phyloP scores from a whole-genome alignment of 2,888 invertebrate species.

The Diarsia rubi region DNA sequence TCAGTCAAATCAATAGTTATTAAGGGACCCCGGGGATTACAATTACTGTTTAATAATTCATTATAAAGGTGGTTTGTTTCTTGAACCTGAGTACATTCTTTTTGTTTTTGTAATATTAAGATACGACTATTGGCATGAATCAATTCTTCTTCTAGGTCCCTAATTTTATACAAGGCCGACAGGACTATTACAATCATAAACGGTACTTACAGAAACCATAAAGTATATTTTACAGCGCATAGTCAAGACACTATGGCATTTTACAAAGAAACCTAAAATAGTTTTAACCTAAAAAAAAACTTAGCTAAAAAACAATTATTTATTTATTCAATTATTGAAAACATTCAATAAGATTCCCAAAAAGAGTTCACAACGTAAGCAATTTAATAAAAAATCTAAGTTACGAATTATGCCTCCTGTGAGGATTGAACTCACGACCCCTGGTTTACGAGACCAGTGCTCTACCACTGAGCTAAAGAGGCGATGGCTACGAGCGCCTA shows the following conservation, averaged over 20 bases:
- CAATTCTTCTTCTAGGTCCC: no score
- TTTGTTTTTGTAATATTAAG: no score
- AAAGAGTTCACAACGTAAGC: not conserved
- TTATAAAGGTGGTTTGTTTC: no score
- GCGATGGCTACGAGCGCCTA: not conserved
- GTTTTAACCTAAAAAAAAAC: not conserved
- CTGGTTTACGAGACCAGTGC: constrained; percentile 55
- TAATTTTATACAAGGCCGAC: no score
- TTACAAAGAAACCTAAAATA: not conserved
- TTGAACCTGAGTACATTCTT: no score
- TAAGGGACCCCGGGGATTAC: no score
- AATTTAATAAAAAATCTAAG: not conserved
- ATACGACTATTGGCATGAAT: no score
- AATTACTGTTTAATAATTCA: no score
- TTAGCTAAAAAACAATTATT: not conserved
- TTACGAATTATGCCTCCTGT: constrained; percentile 31
- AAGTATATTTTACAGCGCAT: not conserved
- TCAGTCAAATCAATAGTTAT: no score
- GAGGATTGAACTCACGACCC: constrained; percentile 81
- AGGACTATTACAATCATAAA: not conserved
- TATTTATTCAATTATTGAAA: not conserved
- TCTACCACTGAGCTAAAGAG: constrained; percentile 57
- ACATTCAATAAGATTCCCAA: not conserved
- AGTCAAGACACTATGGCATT: no score
- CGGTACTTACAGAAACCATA: not conserved